phyloP scores from a whole-genome alignment of 2,113 vertebrate genomes.

The Tinamus guttatus region DNA sequence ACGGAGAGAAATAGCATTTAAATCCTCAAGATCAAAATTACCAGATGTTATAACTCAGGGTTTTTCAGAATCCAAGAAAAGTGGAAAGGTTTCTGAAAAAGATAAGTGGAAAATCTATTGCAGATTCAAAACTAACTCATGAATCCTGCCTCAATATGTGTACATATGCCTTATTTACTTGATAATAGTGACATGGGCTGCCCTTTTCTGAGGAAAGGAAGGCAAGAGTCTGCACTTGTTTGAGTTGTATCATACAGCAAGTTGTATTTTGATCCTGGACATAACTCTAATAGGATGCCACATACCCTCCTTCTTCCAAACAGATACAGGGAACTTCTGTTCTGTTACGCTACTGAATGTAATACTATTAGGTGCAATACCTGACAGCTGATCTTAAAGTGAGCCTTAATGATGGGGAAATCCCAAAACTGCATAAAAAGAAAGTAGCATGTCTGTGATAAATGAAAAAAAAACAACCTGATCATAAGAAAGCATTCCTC shows the following conservation, averaged over 20 bases:
- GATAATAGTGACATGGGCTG: background rate
- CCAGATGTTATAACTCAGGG: background rate
- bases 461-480: background rate
- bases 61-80: background rate
- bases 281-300: background rate
- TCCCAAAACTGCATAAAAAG: background rate
- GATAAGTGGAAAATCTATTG: background rate
- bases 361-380: background rate
- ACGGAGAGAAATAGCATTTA: background rate
- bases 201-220: background rate
- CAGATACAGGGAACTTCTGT: background rate
- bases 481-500: background rate
- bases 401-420: background rate
- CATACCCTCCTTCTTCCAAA: background rate
- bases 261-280: background rate
- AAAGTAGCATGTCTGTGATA: background rate
- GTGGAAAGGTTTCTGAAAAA: background rate
- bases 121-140: background rate
- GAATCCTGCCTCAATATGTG: background rate
- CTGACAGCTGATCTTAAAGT: background rate
- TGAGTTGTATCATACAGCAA: background rate
- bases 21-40: background rate
- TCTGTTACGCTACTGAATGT: background rate
- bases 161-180: accelerated
- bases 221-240: background rate